phyloP scores from a whole-genome alignment of 2,797 vertebrate species.

The Silurus aristotelis region DNA sequence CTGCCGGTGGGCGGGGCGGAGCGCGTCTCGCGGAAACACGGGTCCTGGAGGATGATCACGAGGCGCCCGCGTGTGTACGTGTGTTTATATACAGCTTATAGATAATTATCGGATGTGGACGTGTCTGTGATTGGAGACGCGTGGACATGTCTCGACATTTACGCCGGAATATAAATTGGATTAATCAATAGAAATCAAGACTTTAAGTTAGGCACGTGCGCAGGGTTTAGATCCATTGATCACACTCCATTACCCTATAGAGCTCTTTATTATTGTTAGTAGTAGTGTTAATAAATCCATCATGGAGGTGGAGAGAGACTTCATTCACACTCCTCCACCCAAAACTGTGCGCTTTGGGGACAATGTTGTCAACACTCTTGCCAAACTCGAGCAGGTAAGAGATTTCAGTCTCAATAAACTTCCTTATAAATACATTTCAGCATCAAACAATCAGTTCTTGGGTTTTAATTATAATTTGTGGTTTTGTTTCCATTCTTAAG shows the following conservation, averaged over 20 bases:
- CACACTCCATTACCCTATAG: too few species aligned
- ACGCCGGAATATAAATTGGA: background rate
- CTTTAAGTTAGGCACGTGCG: background rate
- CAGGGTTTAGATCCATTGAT: background rate
- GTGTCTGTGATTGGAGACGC: too few species aligned
- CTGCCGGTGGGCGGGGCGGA: background rate
- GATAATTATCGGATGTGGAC: background rate
- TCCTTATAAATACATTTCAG: background rate
- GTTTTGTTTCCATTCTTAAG: constrained; percentile 62
- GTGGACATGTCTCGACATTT: constrained; percentile 6
- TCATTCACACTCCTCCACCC: constrained; percentile 80
- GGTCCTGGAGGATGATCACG: background rate
- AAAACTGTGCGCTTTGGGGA: constrained; percentile 93
- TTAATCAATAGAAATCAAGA: background rate
- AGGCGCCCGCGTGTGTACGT: background rate
- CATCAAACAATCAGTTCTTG: background rate
- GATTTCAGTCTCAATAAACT: background rate
- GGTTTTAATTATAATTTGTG: background rate
- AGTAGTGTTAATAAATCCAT: background rate
- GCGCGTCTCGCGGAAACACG: background rate
- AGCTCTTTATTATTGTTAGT: too few species aligned
- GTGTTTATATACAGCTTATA: background rate
- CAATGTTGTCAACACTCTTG: constrained; percentile 79
- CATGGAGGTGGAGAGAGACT: constrained; percentile 79
- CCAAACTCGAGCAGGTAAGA: constrained; percentile 81